Evolutionary conservation across 2,888 invertebrate genomes (phyloP).

Genomic region (Nephrotoma appendiculata): DNA sequence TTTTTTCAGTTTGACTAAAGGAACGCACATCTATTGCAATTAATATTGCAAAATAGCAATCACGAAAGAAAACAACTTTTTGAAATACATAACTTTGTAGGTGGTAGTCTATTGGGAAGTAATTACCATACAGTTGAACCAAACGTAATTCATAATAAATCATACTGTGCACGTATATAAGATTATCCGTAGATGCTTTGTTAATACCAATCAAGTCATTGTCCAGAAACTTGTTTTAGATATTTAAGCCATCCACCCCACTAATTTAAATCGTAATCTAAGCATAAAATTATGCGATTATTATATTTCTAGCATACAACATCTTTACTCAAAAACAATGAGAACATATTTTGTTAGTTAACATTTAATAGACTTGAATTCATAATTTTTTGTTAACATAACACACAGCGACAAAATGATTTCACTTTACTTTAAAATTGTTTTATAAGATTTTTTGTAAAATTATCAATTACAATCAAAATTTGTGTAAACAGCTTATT

Average conservation of each 20-base stretch:
- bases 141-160: not conserved
- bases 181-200: not conserved
- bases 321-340: not conserved
- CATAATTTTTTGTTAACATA: not conserved
- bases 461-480: not conserved
- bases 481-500: not conserved
- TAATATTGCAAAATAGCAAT: not conserved
- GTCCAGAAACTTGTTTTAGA: not conserved
- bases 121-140: not conserved
- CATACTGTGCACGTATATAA: not conserved
- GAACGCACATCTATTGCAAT: not conserved
- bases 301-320: not conserved
- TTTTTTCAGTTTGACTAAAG: not conserved
- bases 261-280: not conserved
- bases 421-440: not conserved
- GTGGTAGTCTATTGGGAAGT: not conserved
- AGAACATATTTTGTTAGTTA: not conserved
- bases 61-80: not conserved
- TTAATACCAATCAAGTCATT: not conserved
- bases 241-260: not conserved
- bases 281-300: not conserved
- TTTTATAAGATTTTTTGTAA: not conserved
- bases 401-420: not conserved
- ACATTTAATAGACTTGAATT: not conserved
- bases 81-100: not conserved